These are phyloP conservation scores for Rhinogobio ventralis DNA, from an alignment of 2,797 vertebrate species.

Conservation along the genomic window DNA sequence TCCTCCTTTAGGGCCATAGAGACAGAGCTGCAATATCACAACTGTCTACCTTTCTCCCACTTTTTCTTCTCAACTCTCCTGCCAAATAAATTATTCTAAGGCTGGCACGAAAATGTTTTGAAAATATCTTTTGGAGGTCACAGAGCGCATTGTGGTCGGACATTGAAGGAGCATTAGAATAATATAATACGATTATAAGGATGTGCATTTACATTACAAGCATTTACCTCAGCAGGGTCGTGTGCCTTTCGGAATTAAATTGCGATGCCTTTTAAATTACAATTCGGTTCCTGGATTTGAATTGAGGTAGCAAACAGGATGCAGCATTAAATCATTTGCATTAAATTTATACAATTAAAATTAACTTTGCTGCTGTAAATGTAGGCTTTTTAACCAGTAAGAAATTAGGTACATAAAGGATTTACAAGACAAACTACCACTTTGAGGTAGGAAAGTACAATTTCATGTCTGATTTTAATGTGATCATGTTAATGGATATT, in stretches of 20 bases:
- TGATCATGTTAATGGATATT: background rate
- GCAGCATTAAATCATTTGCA: background rate
- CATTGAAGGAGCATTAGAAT: constrained; percentile 44
- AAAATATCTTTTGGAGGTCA: constrained; percentile 58
- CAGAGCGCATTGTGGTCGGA: constrained; percentile 47
- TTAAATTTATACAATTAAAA: background rate
- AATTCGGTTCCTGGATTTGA: background rate
- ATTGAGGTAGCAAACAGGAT: background rate
- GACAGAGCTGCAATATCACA: constrained; percentile 60
- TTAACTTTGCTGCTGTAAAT: background rate
- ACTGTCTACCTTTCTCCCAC: constrained; percentile 46
- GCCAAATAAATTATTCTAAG: constrained; percentile 54
- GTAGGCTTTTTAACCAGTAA: background rate
- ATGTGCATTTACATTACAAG: constrained; percentile 33
- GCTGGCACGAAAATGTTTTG: constrained; percentile 47
- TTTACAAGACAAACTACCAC: background rate
- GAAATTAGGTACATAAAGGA: background rate
- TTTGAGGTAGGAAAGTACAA: background rate
- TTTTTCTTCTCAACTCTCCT: constrained; percentile 44
- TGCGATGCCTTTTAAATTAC: constrained; percentile 14
- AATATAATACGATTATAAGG: constrained; percentile 57
- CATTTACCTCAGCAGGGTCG: constrained; percentile 25
- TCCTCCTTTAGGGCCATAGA: constrained; percentile 61
- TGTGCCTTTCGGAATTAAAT: background rate
- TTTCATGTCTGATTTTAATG: background rate